Base-by-base conservation (phyloP, 2,797 vertebrate species). In the Aldrovandia affinis region DNA sequence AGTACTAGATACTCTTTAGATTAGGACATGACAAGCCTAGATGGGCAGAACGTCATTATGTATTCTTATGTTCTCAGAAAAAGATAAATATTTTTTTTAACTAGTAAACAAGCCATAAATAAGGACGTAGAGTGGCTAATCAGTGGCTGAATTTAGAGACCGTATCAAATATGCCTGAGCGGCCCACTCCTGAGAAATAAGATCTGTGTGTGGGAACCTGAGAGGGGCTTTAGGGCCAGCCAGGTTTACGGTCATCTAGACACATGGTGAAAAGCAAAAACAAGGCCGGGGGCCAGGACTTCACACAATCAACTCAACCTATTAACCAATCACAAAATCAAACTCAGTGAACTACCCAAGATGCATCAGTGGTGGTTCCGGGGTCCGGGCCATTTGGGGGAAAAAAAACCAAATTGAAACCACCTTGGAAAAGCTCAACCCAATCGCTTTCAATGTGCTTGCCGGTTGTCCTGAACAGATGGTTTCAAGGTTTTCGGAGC, bases 91-190 rank as follows among this genome's bases (percentile, higher is more conserved):
- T 47, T 25, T 44, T 22, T 44, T n/a, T 25, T n/a, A 42, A 39
- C 73, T 36, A n/a, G 73, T 44, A 77, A 77, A 77, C 73, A 44
- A 47, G 39, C 42, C 20, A 77, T 44, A 77, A 77, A 77, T 77
- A 77, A 44, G 42, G 20, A 77, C 20, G n/a, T n/a, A 47, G 39
- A 77, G 42, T 22, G 42, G 73, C 42, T 1, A 77, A 8, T n/a
- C 39, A 25, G 73, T 22, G 73, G 25, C 20, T 44, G 39, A n/a
- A 39, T 42, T 73, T 25, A 39, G 30, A 15, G 15, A 39, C 6
- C 36, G 42, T 42, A 77, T 77, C 39, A 77, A n/a, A 77, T n/a
- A 77, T n/a, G 39, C 39, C 9, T 77, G 73, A 77, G 20, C 39
- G 3, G 9, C 25, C 36, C 20, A n/a, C 39, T 77, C 20, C 7